Base-by-base conservation (phyloP, 1,140 invertebrate genomes). In the Calycopis cecrops region DNA sequence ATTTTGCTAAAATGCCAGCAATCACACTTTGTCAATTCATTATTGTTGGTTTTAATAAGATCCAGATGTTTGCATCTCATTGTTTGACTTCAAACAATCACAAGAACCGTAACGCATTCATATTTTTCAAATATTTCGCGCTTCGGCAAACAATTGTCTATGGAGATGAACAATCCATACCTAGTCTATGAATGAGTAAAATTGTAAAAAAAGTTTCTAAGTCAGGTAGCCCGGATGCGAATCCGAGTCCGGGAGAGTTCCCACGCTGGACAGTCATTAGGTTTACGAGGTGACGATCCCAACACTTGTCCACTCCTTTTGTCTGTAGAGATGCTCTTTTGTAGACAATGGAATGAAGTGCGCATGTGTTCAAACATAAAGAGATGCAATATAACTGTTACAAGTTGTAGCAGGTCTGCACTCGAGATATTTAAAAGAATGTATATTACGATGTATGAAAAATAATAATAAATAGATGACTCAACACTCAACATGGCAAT, bases 141-240 rank as follows among this genome's bases (percentile, higher is more conserved):
- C 10, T 14, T 40, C 38, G 38, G 38, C 38, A n/a, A 28, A 6
- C 21, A 44, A 52, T 42, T 34, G 51, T 52, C 38, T 51, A 51
- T 57, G 21, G 38, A 28, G 6, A 6, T 44, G 21, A 57, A 37
- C 38, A 76, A 77, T 78, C 72, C 66, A 35, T 57, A 51, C 28
- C 2, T 59, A 69, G 57, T 60, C 14, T 42, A 42, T n/a, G n/a
- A n/a, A n/a, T n/a, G n/a, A 33, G 17, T 21, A 82, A 79, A 84
- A 78, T 83, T 86, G 80, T 84, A 82, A 65, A 75, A 68, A 81
- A 83, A 81, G 77, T 73, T 48, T 49, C 62, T 63, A 65, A 71
- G 64, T 73, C 72, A 79, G 73, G 76, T 81, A 81, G 62, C 60
- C 73, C 76, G 79, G 79, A 79, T 85, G 79, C 81, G 83, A 86